Percentiles rank a stretch among this genome's conserved stretches.
Conservation (phyloP, 2,888 invertebrate genomes). For the Ypsolopha scabrella region DNA sequence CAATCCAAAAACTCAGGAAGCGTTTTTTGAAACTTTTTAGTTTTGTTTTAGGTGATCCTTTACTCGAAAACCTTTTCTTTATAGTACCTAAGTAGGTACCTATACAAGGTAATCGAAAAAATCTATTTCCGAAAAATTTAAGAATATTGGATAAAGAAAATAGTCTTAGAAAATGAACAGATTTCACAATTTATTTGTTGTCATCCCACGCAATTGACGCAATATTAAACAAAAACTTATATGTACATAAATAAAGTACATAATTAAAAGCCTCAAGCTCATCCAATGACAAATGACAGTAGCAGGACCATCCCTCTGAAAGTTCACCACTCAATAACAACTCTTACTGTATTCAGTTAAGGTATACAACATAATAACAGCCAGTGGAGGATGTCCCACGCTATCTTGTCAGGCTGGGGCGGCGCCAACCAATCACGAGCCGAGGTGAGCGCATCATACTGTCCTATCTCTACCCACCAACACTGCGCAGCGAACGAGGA, state of each 20-base stretch:
- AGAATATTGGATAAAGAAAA: no score
- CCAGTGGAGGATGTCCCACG: constrained; percentile 54
- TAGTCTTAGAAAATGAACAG: no score
- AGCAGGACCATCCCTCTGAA: constrained; percentile 59
- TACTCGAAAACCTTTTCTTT: no score
- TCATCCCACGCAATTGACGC: no score
- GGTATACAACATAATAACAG: constrained; percentile 19
- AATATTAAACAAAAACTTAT: constrained; percentile 5
- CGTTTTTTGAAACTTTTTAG: no score
- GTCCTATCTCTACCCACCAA: constrained; percentile 44
- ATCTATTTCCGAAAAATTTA: no score
- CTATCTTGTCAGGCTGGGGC: constrained; percentile 69
- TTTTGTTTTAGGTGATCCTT: no score
- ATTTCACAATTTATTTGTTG: neutral
- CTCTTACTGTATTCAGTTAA: constrained; percentile 19
- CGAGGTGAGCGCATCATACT: constrained; percentile 54
- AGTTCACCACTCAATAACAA: constrained; percentile 19
- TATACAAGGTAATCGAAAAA: no score
- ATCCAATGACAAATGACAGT: constrained; percentile 67
- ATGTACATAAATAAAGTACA: constrained; percentile 31
- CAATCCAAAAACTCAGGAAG: no score
- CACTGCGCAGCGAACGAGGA: constrained; percentile 46
- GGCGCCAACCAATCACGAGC: constrained; percentile 50
- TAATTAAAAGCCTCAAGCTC: constrained; percentile 55
- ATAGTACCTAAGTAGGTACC: no score